Evolutionary conservation across 2,888 invertebrate species (phyloP).

Genomic region (Euclidia mi): DNA sequence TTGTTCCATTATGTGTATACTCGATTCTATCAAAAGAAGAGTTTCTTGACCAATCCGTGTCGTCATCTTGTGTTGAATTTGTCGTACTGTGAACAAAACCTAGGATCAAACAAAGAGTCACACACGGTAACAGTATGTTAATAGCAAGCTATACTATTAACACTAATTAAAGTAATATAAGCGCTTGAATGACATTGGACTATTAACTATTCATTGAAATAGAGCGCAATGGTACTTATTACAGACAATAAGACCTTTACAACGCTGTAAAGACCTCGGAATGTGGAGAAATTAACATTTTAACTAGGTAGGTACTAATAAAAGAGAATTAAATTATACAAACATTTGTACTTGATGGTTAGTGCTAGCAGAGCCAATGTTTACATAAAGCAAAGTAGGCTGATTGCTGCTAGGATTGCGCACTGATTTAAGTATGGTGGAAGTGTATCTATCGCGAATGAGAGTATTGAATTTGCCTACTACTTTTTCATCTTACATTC

Average conservation of each 20-base stretch:
- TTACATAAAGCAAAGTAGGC: too few relatives aligned
- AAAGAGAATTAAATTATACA: neutral
- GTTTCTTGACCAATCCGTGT: constrained; percentile 81
- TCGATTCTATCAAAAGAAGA: constrained; percentile 66
- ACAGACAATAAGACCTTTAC: constrained; percentile 20
- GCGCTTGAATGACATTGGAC: too few relatives aligned
- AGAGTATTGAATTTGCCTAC: too few relatives aligned
- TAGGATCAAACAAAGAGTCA: constrained; percentile 15
- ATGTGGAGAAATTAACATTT: constrained; percentile 21
- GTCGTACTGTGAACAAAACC: constrained; percentile 75
- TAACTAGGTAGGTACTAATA: constrained; percentile 3
- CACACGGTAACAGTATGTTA: neutral
- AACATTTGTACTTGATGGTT: neutral
- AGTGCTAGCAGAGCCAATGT: too few relatives aligned
- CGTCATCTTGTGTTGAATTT: constrained; percentile 81
- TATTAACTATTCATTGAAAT: constrained; percentile 14
- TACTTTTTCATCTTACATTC: too few relatives aligned
- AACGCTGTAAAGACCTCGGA: constrained; percentile 12
- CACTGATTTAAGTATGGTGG: too few relatives aligned
- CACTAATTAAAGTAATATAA: constrained; percentile 8
- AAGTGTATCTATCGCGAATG: too few relatives aligned
- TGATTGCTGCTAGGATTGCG: neutral
- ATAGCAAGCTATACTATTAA: neutral
- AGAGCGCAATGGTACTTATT: constrained; percentile 1
- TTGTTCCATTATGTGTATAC: constrained; percentile 73